A percentile compares a stretch with the other conserved stretches of the same genome.
Evolutionary conservation across 2,888 invertebrate species (phyloP).

Genomic region (Torymus auratus): DNA sequence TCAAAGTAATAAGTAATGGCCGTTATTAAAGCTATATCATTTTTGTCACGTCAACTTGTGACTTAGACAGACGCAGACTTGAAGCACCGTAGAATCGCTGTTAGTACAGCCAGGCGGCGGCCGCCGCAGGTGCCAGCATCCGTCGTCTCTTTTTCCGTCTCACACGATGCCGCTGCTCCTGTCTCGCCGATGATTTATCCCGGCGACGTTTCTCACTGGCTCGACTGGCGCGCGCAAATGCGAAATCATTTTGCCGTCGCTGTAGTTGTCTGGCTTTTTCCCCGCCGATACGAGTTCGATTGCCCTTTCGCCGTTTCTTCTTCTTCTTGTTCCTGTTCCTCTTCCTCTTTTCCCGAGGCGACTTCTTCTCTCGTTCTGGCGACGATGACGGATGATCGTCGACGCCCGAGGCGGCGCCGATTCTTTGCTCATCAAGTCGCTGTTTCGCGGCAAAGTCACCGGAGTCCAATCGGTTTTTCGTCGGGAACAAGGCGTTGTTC

Average conservation of each 20-base stretch:
- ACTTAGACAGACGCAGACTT: too few species aligned
- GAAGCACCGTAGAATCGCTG: too few species aligned
- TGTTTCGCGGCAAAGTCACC: conserved; percentile 8
- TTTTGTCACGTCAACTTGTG: too few species aligned
- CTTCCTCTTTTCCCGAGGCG: neutral
- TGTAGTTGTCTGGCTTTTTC: neutral
- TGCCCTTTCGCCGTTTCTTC: conserved; percentile 71
- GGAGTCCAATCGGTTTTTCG: neutral
- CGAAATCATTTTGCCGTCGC: conserved; percentile 3
- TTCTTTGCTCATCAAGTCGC: conserved; percentile 14
- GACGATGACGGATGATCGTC: conserved; percentile 24
- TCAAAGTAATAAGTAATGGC: too few species aligned
- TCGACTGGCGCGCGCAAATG: neutral
- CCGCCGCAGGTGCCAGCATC: neutral
- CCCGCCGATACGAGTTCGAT: conserved; percentile 46
- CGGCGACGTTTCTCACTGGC: neutral
- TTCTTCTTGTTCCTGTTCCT: conserved; percentile 12
- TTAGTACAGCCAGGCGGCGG: neutral
- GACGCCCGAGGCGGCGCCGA: neutral
- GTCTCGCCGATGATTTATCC: too few species aligned
- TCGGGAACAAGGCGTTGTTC: neutral
- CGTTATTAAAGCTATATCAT: too few species aligned
- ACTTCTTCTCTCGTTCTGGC: neutral
- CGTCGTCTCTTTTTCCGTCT: conserved; percentile 66
- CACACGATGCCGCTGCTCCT: too few species aligned